Evolutionary conservation across 2,113 vertebrate genomes (phyloP).

Genomic region (Struthio camelus): DNA sequence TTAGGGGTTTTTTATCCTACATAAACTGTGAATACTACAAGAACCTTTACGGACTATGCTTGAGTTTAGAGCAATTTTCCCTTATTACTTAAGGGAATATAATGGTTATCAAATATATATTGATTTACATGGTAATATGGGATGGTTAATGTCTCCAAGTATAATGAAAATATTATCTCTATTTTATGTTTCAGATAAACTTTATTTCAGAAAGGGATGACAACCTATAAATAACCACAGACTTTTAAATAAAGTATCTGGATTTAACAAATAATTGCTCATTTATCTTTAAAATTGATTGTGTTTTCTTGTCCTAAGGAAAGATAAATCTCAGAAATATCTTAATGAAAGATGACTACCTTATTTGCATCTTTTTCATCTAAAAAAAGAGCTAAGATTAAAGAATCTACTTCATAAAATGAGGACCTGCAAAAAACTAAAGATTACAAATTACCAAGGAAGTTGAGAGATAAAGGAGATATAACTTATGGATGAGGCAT

Average conservation of each 20-base stretch:
- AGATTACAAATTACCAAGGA: background rate
- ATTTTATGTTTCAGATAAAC: background rate
- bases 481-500: background rate
- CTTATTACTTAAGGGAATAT: background rate
- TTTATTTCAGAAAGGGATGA: background rate
- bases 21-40: background rate
- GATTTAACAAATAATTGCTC: background rate
- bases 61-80: background rate
- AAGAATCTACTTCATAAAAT: background rate
- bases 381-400: background rate
- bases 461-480: background rate
- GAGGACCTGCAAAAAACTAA: background rate
- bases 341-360: background rate
- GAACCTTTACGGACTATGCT: background rate
- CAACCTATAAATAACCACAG: background rate
- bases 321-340: background rate
- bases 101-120: background rate
- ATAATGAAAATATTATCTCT: background rate
- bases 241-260: background rate
- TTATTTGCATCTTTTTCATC: background rate
- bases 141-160: background rate
- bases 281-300: background rate
- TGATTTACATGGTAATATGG: background rate
- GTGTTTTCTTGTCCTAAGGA: background rate
- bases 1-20: background rate